These are phyloP conservation scores for Bombus turneri DNA, from an alignment of 1,140 invertebrate species.

Conservation along the genomic window DNA sequence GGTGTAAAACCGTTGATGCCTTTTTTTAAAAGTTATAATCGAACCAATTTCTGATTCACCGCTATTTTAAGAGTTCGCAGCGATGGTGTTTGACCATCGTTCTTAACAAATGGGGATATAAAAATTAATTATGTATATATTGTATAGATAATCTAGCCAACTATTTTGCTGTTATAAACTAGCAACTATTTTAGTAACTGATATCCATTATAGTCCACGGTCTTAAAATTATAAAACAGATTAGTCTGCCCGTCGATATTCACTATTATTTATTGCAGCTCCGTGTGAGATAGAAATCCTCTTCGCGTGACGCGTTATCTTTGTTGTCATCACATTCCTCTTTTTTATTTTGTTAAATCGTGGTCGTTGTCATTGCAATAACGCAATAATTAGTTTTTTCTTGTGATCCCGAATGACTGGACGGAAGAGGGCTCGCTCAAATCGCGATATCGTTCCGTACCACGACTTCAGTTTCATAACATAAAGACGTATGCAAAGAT, in stretches of 20 bases:
- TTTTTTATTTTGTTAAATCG: conserved; percentile 15
- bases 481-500: background rate
- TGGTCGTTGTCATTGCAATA: conserved; percentile 59
- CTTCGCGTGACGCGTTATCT: conserved; percentile 22
- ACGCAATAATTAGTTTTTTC: conserved; percentile 27
- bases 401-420: conserved; percentile 69
- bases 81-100: conserved; percentile 49
- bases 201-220: conserved; percentile 74
- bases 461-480: conserved; percentile 49
- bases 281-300: conserved; percentile 62
- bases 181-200: conserved; percentile 74
- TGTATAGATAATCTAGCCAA: conserved; percentile 72
- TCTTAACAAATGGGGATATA: conserved; percentile 76
- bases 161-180: conserved; percentile 76
- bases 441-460: conserved; percentile 65
- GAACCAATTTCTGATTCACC: conserved; percentile 44
- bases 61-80: conserved; percentile 58
- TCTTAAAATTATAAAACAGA: conserved; percentile 77
- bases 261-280: conserved; percentile 74
- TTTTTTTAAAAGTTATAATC: conserved; percentile 31
- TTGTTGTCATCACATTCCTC: conserved; percentile 16
- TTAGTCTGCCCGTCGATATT: conserved; percentile 72
- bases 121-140: conserved; percentile 74
- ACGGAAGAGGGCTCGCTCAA: conserved; percentile 68
- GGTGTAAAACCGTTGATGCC: conserved; percentile 34